Percentiles rank a stretch among this genome's conserved stretches.
These are phyloP conservation scores for Lasiommata megera DNA, from an alignment of 2,888 invertebrate species.

Conservation along the genomic window DNA sequence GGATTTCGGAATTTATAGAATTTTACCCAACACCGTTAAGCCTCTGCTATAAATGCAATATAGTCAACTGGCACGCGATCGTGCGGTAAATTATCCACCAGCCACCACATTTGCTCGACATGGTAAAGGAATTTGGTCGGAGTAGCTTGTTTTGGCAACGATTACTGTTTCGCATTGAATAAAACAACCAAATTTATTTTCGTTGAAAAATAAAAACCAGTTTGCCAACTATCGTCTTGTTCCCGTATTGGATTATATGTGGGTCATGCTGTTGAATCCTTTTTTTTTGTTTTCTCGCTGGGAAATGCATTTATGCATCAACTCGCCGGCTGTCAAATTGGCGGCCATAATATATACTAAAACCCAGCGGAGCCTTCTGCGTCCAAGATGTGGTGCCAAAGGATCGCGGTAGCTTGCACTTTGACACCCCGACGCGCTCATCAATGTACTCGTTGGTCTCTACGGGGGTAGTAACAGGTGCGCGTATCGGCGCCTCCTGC, in stretches of 20 bases:
- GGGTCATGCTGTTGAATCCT: background rate
- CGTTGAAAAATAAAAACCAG: background rate
- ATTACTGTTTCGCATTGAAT: background rate
- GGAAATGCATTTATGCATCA: too few species aligned
- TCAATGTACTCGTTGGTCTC: too few species aligned
- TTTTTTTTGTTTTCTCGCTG: too few species aligned
- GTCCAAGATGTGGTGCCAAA: too few species aligned
- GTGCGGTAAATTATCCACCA: conserved; percentile 1
- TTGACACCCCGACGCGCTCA: too few species aligned
- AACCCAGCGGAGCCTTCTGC: too few species aligned
- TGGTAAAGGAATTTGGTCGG: background rate
- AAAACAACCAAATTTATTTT: background rate
- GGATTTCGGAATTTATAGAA: background rate
- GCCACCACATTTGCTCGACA: background rate
- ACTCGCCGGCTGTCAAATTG: too few species aligned
- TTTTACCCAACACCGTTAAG: background rate
- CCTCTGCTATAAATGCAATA: background rate
- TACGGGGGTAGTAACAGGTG: too few species aligned
- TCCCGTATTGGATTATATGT: background rate
- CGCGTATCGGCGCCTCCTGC: too few species aligned
- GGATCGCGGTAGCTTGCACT: too few species aligned
- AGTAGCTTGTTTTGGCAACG: background rate
- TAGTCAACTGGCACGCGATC: background rate
- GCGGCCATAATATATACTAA: too few species aligned
- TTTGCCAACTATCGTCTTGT: background rate